Evolutionary conservation across 2,113 vertebrate genomes (phyloP).

Genomic region (Neoarius graeffei): DNA sequence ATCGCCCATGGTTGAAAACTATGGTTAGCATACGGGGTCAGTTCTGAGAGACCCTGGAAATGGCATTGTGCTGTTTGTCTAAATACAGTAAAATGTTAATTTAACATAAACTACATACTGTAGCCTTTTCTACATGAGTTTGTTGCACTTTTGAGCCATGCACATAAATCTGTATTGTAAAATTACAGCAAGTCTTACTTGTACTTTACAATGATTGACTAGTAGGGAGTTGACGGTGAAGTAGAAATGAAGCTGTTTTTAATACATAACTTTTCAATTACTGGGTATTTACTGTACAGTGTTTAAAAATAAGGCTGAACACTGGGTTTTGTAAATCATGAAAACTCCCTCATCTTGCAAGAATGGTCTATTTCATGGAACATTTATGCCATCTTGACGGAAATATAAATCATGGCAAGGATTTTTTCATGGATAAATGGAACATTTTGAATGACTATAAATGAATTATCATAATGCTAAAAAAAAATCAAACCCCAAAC

Average conservation of each 20-base stretch:
- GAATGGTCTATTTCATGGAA: constrained; percentile 28
- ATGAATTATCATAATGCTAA: constrained; percentile 43
- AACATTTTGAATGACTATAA: constrained; percentile 42
- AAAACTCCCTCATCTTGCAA: constrained; percentile 35
- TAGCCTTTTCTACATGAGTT: not conserved
- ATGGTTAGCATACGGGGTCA: no score
- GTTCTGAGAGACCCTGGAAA: not conserved
- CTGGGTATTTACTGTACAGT: constrained; percentile 4
- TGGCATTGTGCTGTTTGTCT: not conserved
- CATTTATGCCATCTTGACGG: constrained; percentile 34
- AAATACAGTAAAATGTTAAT: not conserved
- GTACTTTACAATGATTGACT: not conserved
- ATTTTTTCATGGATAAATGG: constrained; percentile 47
- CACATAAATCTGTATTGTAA: constrained; percentile 10
- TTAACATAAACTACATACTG: not conserved
- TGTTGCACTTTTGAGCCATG: not conserved
- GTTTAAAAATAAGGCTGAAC: constrained; percentile 10
- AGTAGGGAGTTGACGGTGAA: not conserved
- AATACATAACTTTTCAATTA: constrained; percentile 16
- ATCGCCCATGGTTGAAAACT: not conserved
- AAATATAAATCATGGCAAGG: constrained; percentile 46
- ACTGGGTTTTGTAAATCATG: constrained; percentile 31
- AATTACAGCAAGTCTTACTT: not conserved
- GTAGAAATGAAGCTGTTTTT: constrained; percentile 28
- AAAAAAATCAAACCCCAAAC: not conserved